Conservation (phyloP, 2,888 invertebrate genomes). For the Ochlodes sylvanus region DNA sequence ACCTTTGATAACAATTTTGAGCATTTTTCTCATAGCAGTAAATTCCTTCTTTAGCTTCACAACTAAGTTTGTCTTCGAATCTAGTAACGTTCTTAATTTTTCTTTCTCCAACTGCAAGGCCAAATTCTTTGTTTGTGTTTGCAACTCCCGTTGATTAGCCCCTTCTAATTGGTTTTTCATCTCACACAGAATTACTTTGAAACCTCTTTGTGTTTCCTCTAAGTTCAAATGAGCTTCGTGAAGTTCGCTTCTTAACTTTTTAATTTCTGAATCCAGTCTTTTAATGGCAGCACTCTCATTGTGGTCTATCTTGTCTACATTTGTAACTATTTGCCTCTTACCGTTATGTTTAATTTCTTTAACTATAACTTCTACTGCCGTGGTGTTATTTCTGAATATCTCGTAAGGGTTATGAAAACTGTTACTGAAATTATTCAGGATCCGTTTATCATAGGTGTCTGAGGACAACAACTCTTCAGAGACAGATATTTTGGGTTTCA, state of each 20-base stretch:
- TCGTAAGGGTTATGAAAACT: conserved; percentile 52
- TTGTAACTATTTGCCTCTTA: conserved; percentile 42
- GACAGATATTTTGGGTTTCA: conserved; percentile 48
- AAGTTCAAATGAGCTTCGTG: conserved; percentile 53
- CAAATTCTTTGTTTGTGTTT: conserved; percentile 57
- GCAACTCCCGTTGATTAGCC: conserved; percentile 59
- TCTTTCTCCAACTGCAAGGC: conserved; percentile 68
- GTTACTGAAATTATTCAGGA: conserved; percentile 40
- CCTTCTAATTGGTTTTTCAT: conserved; percentile 64
- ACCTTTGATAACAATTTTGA: conserved; percentile 64
- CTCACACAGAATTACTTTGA: conserved; percentile 57
- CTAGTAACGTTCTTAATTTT: conserved; percentile 63
- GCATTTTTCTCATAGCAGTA: conserved; percentile 56
- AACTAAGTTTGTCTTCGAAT: conserved; percentile 61
- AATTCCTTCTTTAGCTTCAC: conserved; percentile 66
- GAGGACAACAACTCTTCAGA: conserved; percentile 48
- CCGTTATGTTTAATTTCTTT: conserved; percentile 61
- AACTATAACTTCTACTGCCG: conserved; percentile 70
- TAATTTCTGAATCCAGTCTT: conserved; percentile 54
- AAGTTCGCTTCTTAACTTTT: conserved; percentile 56
- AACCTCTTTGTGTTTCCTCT: conserved; percentile 53
- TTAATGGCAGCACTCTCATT: conserved; percentile 40
- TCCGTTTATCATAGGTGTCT: conserved; percentile 41
- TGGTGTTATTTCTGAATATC: conserved; percentile 70
- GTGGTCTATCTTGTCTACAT: conserved; percentile 25